Conservation (phyloP, 2,888 invertebrate species). For the Celastrina argiolus region DNA sequence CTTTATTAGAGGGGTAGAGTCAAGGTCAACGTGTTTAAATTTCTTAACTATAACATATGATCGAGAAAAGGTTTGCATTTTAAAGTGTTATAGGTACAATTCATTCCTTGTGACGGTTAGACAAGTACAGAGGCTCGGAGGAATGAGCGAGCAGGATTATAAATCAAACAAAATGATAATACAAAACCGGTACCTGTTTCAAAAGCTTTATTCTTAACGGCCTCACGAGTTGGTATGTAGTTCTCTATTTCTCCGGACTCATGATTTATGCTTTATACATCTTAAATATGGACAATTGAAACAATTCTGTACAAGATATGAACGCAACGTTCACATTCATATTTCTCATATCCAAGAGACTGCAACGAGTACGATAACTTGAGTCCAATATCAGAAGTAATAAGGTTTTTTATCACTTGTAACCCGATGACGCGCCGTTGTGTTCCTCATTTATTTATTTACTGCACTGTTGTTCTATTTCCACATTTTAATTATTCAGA, state of each 20-base stretch:
- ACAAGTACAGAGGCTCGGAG: constrained; percentile 48
- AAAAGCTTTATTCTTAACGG: constrained; percentile 68
- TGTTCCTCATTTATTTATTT: constrained; percentile 74
- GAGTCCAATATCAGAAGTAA: constrained; percentile 44
- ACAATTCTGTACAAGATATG: constrained; percentile 50
- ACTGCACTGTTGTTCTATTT: constrained; percentile 47
- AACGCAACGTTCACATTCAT: constrained; percentile 45
- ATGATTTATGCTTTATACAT: constrained; percentile 31
- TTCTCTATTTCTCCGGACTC: constrained; percentile 54
- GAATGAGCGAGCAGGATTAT: constrained; percentile 53
- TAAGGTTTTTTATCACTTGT: constrained; percentile 56
- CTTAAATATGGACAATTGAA: constrained; percentile 28
- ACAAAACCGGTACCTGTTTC: constrained; percentile 76
- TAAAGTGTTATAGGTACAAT: background rate
- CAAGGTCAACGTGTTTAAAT: constrained; percentile 20
- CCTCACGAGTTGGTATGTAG: constrained; percentile 59
- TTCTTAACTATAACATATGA: background rate
- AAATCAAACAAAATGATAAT: constrained; percentile 75
- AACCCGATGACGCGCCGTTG: constrained; percentile 43
- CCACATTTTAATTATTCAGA: constrained; percentile 54
- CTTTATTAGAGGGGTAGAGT: constrained; percentile 9
- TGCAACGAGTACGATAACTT: constrained; percentile 42
- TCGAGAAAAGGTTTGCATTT: background rate
- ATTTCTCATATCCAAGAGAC: constrained; percentile 51
- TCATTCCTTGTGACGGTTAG: constrained; percentile 19